Base-by-base conservation (phyloP, 2,888 invertebrate genomes). In the Punctoribates punctum region DNA sequence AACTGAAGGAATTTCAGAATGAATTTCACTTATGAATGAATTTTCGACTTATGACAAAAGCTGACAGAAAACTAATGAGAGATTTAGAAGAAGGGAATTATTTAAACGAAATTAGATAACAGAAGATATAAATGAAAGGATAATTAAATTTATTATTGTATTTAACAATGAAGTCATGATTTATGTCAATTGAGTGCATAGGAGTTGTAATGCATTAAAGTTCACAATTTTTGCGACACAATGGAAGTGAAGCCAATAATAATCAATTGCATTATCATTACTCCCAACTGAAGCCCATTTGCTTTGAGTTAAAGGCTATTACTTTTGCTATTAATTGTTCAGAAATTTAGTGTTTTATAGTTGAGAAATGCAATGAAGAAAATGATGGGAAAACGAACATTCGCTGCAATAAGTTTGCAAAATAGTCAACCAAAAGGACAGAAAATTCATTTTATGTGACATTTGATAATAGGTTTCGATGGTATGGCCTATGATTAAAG, bases 301-400 rank as follows among this genome's bases (percentile, higher is more conserved):
- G 62, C 29, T 62, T 60, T 54, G 29, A 62, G 62, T 62, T 62
- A 34, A 62, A 62, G 29, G 27, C 62, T 62, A 62, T 60, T 60
- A 60, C 60, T 60, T 60, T 60, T 60, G 60, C 60, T 60, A 60
- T 62, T 62, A 62, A 62, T 62, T 62, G 62, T 62, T 6, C 9
- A 62, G 62, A 62, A 62, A 62, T 62, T 62, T 62, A 62, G 29
- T 62, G 62, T 62, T 62, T 62, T 62, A 62, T 62, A 62, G 62
- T 62, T 34, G 6, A 48, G 54, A 48, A 48, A 54, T 54, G 54
- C 29, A 62, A 62, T 62, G 62, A 62, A 15, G n/a, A 62, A 62
- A 29, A 62, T 62, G 62, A 62, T 62, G 62, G 23, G 62, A 62
- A 62, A 62, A 29, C 17, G 62, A 62, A 62, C 62, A 62, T 27